Evolutionary conservation across 2,797 vertebrate genomes (phyloP), one percentile per base, ranked within the genome.

Genomic region (Gymnothorax javanicus): DNA sequence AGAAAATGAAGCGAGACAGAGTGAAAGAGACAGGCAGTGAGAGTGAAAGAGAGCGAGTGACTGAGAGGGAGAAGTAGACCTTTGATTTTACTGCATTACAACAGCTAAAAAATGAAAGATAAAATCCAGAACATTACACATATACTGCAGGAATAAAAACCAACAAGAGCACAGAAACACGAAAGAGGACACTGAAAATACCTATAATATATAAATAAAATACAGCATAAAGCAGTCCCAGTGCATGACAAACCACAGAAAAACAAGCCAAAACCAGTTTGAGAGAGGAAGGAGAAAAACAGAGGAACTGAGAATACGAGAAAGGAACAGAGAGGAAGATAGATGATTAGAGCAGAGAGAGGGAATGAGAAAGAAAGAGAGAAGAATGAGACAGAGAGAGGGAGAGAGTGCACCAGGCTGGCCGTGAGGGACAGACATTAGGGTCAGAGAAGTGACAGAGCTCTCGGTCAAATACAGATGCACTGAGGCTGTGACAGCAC

Each of bases 381-480:
- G 17, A 83, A 23, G 20, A n/a, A 25, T 13, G 77, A 17, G 75
- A 82, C 59, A 58, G 84, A 27, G 77, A 71, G 60, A 58, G 12
- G 73, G 23, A 57, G 12, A 57, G 52, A 73, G 54, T n/a, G 54
- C 67, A 86, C 20, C 17, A 27, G 5, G 62, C 69, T 73, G 69
- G 33, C 67, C 69, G 11, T 91, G 87, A 89, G 75, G 87, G 89
- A 91, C 7, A 20, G 81, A 58, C 54, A 82, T 82, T 58, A 57
- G 54, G 90, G 89, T 91, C 89, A 87, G 85, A 89, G 85, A 33
- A 83, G 88, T 91, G 92, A 92, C 90, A 92, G 88, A 86, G 57
- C 91, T 88, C 92, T 89, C 86, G 89, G 87, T 79, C 88, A 92
- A 94, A 93, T 94, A 93, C 90, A 87, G 90, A 94, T 92, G 89